Percentiles rank a stretch among this genome's conserved stretches.
Evolutionary conservation across 2,888 invertebrate species (phyloP).

Genomic region (Amiota minor): DNA sequence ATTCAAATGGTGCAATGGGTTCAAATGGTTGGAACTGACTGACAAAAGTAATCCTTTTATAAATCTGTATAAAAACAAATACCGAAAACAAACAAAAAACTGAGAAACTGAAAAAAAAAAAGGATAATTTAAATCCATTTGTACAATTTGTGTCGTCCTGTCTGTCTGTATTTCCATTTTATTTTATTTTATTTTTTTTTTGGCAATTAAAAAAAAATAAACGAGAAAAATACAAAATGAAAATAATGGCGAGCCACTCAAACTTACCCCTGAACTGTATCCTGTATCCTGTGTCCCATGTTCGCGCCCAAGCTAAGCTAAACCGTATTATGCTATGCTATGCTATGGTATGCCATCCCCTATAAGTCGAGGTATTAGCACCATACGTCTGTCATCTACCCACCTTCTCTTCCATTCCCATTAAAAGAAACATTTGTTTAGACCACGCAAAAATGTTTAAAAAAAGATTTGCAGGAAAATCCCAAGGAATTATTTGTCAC

Average conservation of each 20-base stretch:
- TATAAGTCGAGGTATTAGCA: too few species aligned
- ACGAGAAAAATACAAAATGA: constrained; percentile 18
- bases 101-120: constrained; percentile 34
- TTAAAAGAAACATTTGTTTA: constrained; percentile 27
- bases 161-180: background rate
- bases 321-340: too few species aligned
- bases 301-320: background rate
- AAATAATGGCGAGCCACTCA: constrained; percentile 9
- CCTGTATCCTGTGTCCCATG: background rate
- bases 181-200: constrained; percentile 29
- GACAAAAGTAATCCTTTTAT: constrained; percentile 73
- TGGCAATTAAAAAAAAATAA: constrained; percentile 52
- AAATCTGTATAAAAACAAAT: constrained; percentile 60
- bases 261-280: too few species aligned
- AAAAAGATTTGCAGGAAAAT: constrained; percentile 64
- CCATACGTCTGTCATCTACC: too few species aligned
- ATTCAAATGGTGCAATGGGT: background rate
- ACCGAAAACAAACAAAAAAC: constrained; percentile 7
- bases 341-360: too few species aligned
- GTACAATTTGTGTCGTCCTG: constrained; percentile 46
- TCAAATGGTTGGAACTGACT: constrained; percentile 30
- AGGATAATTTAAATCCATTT: constrained; percentile 69
- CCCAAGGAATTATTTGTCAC: constrained; percentile 68
- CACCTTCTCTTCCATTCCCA: constrained; percentile 37
- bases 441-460: constrained; percentile 49